Base-by-base conservation (phyloP, 2,888 invertebrate genomes). In the Malacosoma neustria region DNA sequence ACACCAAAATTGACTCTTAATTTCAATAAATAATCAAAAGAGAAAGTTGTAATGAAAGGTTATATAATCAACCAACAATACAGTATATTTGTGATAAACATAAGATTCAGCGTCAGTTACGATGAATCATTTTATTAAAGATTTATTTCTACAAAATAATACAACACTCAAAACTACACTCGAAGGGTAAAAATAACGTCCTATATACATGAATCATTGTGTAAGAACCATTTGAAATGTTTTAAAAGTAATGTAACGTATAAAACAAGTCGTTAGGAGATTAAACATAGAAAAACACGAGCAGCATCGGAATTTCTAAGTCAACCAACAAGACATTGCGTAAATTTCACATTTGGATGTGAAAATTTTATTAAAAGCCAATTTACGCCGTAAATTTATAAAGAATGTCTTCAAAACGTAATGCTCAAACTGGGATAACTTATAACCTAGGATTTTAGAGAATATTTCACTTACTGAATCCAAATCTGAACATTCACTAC, bases 401-500 rank as follows among this genome's bases (percentile, higher is more conserved):
- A 62, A 68, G 73, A 79, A 76, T 79, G 74, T 64, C 60, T 63
- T 59, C 55, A 61, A 63, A 65, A 62, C 59, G 56, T 33, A 29
- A 7, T 22, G 29, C 11, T 34, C 14, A 33, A 22, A 32, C 22
- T 33, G 13, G 32, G 38, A 40, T 69, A 72, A 70, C 67, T 61
- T 72, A 61, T 56, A 65, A 62, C 59, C 61, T 61, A 51, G 45
- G 54, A 56, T 57, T 61, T 46, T 41, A 43, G 46, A 38, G 45
- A 36, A 51, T 52, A 55, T 51, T 40, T 51, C 45, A 87, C 92
- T 92, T 87, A 95, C 95, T 57, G 93, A 93, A 74, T 95, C 94
- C 61, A 94, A 87, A 82, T 95, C 95, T 36, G 93, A 93, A 49
- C 90, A 92, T 55, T 91, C 92, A 72, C 92, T 93, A 72, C 93